These are phyloP conservation scores for Montipora cactus DNA, from an alignment of 64 coral and sea anemone genomes.

Conservation along the genomic window DNA sequence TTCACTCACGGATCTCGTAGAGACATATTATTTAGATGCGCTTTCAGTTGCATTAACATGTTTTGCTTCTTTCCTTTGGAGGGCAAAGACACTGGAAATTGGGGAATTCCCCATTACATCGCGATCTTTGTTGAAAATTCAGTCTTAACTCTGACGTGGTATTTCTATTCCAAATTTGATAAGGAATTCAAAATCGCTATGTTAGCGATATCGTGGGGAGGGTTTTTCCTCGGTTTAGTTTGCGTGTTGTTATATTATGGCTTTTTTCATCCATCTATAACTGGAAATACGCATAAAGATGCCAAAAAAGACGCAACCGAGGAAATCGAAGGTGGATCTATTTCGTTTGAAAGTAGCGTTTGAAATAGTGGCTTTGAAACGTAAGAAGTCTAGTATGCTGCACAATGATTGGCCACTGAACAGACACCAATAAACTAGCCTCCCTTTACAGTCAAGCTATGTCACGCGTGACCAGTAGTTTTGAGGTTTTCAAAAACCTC, in stretches of 20 bases:
- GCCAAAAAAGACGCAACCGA: neutral
- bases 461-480: too few relatives aligned
- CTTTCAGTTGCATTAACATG: neutral
- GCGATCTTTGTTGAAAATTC: slow-evolving; percentile 26
- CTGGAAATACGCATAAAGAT: neutral
- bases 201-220: neutral
- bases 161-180: slow-evolving; percentile 1
- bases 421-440: too few relatives aligned
- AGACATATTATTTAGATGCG: slow-evolving; percentile 6
- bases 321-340: neutral
- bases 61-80: slow-evolving; percentile 47
- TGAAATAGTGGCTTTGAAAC: neutral
- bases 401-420: too few relatives aligned
- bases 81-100: neutral
- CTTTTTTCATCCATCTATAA: slow-evolving; percentile 21
- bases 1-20: neutral
- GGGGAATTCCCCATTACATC: slow-evolving; percentile 1
- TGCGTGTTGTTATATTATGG: neutral
- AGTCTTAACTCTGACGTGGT: neutral
- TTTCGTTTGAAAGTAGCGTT: neutral
- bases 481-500: too few relatives aligned
- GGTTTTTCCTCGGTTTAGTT: slow-evolving; percentile 14
- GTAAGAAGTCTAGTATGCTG: too few relatives aligned
- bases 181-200: neutral
- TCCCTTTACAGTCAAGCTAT: too few relatives aligned